These are phyloP conservation scores for Schlechtendalia chinensis DNA, from an alignment of 1,140 invertebrate genomes.

Conservation along the genomic window DNA sequence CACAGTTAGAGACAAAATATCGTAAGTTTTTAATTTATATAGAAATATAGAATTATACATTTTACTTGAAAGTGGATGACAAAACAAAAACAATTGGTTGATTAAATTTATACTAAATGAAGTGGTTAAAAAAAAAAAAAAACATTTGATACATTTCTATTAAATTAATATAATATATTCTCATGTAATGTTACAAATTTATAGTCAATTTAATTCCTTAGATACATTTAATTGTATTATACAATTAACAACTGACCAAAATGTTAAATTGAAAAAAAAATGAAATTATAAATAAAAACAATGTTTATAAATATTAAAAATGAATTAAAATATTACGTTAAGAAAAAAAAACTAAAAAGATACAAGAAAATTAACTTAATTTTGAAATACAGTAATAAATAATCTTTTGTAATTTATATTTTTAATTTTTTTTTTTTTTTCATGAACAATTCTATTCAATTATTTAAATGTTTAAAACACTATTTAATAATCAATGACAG, in stretches of 20 bases:
- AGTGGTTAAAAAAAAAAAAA: neutral
- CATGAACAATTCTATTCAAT: conserved; percentile 23
- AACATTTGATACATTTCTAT: neutral
- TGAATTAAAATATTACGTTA: conserved; percentile 1
- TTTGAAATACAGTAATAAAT: conserved; percentile 27
- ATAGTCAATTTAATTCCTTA: conserved; percentile 14
- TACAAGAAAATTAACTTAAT: conserved; percentile 5
- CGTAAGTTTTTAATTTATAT: neutral
- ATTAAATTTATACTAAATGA: neutral
- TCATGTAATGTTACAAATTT: conserved; percentile 25
- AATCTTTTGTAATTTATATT: neutral
- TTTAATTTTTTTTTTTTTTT: neutral
- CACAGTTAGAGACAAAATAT: neutral
- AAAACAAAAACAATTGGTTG: neutral
- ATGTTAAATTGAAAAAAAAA: neutral
- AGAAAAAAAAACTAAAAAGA: neutral
- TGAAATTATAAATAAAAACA: conserved; percentile 27
- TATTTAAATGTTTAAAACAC: conserved; percentile 24
- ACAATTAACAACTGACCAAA: conserved; percentile 14
- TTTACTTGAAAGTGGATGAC: neutral
- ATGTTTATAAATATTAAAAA: neutral
- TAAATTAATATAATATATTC: conserved; percentile 23
- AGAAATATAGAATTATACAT: neutral
- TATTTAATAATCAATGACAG: conserved; percentile 30
- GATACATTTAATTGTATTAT: neutral